phyloP scores from a whole-genome alignment of 53 echinoderm and acorn worm species.

The Holothuria scabra region DNA sequence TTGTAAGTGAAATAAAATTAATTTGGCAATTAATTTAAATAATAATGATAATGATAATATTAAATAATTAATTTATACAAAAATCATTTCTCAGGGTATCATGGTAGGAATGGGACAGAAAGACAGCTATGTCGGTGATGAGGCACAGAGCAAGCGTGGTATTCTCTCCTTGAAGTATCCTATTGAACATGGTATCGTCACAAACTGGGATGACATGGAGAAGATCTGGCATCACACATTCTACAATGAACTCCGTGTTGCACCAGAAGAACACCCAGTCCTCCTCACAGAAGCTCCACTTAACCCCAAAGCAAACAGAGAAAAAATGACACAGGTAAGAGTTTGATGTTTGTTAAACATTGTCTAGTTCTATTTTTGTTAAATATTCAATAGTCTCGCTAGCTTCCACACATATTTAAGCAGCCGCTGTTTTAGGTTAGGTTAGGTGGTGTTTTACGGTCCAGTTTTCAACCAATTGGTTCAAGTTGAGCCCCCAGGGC shows the following conservation, averaged over 20 bases:
- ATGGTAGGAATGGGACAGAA: slow-evolving; percentile 99
- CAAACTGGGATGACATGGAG: slow-evolving; percentile 99
- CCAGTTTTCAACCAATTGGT: too few species aligned
- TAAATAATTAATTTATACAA: too few species aligned
- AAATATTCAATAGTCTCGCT: not conserved
- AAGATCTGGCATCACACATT: slow-evolving; percentile 99
- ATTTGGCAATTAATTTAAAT: too few species aligned
- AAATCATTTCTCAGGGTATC: slow-evolving; percentile 80
- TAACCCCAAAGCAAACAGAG: slow-evolving; percentile 83
- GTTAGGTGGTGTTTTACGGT: too few species aligned
- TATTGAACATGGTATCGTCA: slow-evolving; percentile 99
- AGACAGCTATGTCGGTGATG: slow-evolving; percentile 96
- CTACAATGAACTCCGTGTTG: slow-evolving; percentile 99
- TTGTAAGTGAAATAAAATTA: too few species aligned
- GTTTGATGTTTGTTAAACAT: not conserved
- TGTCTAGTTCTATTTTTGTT: not conserved
- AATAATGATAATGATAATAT: too few species aligned
- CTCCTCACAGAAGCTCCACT: slow-evolving; percentile 94
- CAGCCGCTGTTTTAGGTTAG: too few species aligned
- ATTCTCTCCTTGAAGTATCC: slow-evolving; percentile 99
- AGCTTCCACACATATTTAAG: not conserved
- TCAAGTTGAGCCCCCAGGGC: too few species aligned
- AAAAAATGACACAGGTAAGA: slow-evolving; percentile 76
- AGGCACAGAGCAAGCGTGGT: slow-evolving; percentile 99
- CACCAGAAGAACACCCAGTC: slow-evolving; percentile 95